Base-by-base conservation (phyloP, 2,888 invertebrate genomes). In the Galerucella calmariensis region DNA sequence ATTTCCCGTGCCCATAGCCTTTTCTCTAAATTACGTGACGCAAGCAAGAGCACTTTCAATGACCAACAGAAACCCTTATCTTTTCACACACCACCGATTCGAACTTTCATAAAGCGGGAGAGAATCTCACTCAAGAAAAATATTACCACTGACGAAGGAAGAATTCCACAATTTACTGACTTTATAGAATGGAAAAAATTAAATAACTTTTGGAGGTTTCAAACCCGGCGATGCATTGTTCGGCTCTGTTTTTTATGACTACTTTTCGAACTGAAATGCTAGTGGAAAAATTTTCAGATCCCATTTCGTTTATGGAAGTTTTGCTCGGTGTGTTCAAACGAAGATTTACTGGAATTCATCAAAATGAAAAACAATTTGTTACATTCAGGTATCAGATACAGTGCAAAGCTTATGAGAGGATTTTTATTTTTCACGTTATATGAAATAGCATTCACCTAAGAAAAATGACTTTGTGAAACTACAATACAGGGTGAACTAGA, bases 61-160 rank as follows among this genome's bases (percentile, higher is more conserved):
- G 83, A 81, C 83, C 83, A 81, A 81, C 76, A 81, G 80, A 79
- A 79, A 78, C 79, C 79, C 82, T 84, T 84, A 84, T 84, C 84
- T 84, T 83, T 83, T 83, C 82, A 84, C 84, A 83, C 84, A 83
- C 82, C 82, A 81, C 80, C 83, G 83, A 83, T 80, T 82, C 80
- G 73, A 79, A 80, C 79, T 83, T 82, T 81, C 81, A 79, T 79
- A 76, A 79, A 80, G 79, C 78, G 79, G 77, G 80, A 81, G 79
- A 81, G 79, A 80, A 79, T 82, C 79, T 77, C 78, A 76, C 75
- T 76, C 72, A 73, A 73, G 69, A 67, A 75, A 77, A 77, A 77
- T 75, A 77, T 77, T 72, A 72, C 75, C 46, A 71, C 72, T 65
- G 73, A 67, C 70, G 73, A 71, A 71, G 73, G 73, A 77, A 58